Evolutionary conservation across 2,113 vertebrate species (phyloP), one percentile per base, ranked within the genome.

Genomic region (Scomber colias): DNA sequence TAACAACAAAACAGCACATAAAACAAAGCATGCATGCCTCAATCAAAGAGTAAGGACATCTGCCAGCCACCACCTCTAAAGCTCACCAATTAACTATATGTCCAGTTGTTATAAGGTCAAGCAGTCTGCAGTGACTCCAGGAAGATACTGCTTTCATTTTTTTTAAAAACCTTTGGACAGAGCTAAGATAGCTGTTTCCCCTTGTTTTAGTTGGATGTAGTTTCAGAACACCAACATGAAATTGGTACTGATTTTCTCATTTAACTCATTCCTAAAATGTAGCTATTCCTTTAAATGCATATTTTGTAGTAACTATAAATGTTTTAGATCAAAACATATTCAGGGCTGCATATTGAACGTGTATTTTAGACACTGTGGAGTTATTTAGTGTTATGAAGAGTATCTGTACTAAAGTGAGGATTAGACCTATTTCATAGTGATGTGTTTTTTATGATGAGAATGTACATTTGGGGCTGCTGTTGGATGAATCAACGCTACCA

Each of bases 401-500:
- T 55, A 35, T 79, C 68, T 54, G 49, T 57, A 49, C 63, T 64
- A 77, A 77, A 82, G 51, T 59, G 59, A 79, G 75, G 67, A 89
- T 84, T 75, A 75, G 75, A 49, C 68, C 63, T 19, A 70, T 82
- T 87, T 83, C 67, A 61, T 53, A 63, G 56, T 69, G 67, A 61
- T 69, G 70, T 76, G 72, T 90, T 85, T 91, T 86, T 78, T 82
- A 82, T 70, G 71, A 73, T 59, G 75, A 73, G 64, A 87, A 87
- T 64, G 69, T 87, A 62, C 65, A 76, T 71, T 72, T 24, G 89
- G 83, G 82, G 61, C 79, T 87, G 53, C 87, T 89, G 78, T 74
- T 85, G 68, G 89, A 87, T 82, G 78, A 92, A 92, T 92, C 76
- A 46, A 87, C 75, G 81, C 69, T 61, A 80, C 83, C 81, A 89